Evolutionary conservation across 2,797 vertebrate genomes (phyloP).

Genomic region (Caiman crocodilus): DNA sequence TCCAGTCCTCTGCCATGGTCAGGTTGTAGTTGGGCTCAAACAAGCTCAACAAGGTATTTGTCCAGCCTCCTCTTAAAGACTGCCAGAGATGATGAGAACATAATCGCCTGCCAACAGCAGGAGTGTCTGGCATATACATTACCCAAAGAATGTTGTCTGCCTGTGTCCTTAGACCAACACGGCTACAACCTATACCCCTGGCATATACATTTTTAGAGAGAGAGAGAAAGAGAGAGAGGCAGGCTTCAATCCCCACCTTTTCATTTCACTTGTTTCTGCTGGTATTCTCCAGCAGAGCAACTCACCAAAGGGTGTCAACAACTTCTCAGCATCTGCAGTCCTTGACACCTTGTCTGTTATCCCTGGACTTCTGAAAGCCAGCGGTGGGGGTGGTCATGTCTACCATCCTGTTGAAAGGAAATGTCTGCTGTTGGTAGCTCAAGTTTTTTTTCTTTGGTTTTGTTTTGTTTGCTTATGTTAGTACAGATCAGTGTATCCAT

Average conservation of each 20-base stretch:
- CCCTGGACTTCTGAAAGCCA: not conserved
- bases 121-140: too few species aligned
- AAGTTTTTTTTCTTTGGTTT: not conserved
- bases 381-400: not conserved
- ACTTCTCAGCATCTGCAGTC: not conserved
- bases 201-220: too few species aligned
- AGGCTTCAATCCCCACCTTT: not conserved
- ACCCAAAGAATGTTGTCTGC: too few species aligned
- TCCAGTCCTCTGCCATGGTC: too few species aligned
- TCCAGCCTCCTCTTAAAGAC: too few species aligned
- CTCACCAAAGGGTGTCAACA: not conserved
- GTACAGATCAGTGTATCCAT: accelerated
- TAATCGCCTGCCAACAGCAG: too few species aligned
- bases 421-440: not conserved
- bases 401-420: not conserved
- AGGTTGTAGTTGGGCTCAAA: too few species aligned
- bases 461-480: not conserved
- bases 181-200: too few species aligned
- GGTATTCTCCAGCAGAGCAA: not conserved
- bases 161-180: too few species aligned
- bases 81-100: too few species aligned
- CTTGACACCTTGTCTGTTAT: not conserved
- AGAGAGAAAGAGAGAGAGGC: too few species aligned
- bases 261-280: not conserved
- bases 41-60: too few species aligned